Evolutionary conservation across 2,797 vertebrate species (phyloP), one percentile per base, ranked within the genome.

Genomic region (Chrosomus eos): DNA sequence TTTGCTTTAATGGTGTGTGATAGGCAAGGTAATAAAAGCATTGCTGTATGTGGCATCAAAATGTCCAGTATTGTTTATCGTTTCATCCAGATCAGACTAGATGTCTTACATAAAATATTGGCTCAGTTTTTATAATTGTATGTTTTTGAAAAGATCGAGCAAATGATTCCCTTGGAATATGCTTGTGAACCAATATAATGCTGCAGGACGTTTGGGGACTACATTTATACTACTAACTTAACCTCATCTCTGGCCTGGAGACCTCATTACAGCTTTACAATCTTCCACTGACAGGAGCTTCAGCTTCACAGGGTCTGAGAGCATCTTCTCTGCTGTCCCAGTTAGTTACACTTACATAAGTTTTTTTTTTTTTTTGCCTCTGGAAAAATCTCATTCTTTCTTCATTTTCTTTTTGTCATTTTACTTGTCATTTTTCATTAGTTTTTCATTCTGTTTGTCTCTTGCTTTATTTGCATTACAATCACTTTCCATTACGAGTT

Each of bases 241-340:
- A 72, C 73, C 40, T 72, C 40, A 48, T 70, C 51, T 76, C 51
- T 81, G 51, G 36, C 64, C 53, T 23, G 33, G 48, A 81, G 79
- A 82, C 72, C 71, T 86, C 64, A 81, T 82, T 86, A 86, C 51
- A 48, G 66, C 72, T 70, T 86, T 78, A 77, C 40, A 82, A 28
- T 72, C 71, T 40, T 77, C 33, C 45, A 64, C 66, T 74, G 84
- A 48, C 45, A 23, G 23, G 26, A 62, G 36, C 33, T 79, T 66
- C 33, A 72, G 67, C 43, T 51, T 71, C 36, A 23, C 48, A 26
- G 45, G 45, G 28, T 81, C 71, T 81, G 28, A 43, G 45, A 74
- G 31, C 33, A 40, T 73, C 78, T 85, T 23, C 51, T 62, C 51
- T 68, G 82, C 62, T 43, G 64, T 53, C 51, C 53, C 53, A 13